These are phyloP conservation scores for Drosophila gunungcola DNA, from an alignment of 1,140 invertebrate genomes.

Conservation along the genomic window DNA sequence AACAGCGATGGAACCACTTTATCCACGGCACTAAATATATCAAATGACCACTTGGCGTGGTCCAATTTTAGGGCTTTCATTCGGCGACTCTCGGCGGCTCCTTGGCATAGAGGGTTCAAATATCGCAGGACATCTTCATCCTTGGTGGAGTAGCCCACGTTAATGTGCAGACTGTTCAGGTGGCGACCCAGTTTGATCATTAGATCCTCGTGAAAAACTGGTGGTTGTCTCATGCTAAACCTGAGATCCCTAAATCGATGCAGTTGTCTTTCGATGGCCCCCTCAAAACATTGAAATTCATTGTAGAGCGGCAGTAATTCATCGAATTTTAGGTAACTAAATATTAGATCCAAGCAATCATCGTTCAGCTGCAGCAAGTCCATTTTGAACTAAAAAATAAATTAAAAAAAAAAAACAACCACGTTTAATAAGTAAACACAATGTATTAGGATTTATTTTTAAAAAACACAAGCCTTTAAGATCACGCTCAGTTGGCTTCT, in stretches of 20 bases:
- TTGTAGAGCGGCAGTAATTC: constrained; percentile 37
- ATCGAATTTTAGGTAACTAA: constrained; percentile 38
- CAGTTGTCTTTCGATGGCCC: constrained; percentile 52
- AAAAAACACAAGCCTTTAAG: constrained; percentile 1
- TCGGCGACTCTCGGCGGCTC: constrained; percentile 31
- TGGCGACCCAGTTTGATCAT: constrained; percentile 42
- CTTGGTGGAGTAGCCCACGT: constrained; percentile 57
- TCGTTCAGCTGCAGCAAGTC: constrained; percentile 42
- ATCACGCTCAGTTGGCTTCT: neutral
- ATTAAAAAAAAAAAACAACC: neutral
- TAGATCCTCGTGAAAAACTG: constrained; percentile 9
- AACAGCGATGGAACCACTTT: constrained; percentile 22
- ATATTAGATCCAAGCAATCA: constrained; percentile 60
- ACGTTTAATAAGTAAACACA: neutral
- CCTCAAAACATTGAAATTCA: constrained; percentile 37
- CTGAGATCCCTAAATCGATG: constrained; percentile 35
- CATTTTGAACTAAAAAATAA: constrained; percentile 6
- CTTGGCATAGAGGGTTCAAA: constrained; percentile 33
- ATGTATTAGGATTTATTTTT: neutral
- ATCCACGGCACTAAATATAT: constrained; percentile 27
- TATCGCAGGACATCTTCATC: constrained; percentile 6
- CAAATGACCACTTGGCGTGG: constrained; percentile 28
- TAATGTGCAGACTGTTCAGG: constrained; percentile 48
- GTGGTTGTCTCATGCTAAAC: constrained; percentile 59
- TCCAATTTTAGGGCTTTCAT: constrained; percentile 48